phyloP scores from a whole-genome alignment of 2,888 invertebrate genomes.

The Athalia cordata region DNA sequence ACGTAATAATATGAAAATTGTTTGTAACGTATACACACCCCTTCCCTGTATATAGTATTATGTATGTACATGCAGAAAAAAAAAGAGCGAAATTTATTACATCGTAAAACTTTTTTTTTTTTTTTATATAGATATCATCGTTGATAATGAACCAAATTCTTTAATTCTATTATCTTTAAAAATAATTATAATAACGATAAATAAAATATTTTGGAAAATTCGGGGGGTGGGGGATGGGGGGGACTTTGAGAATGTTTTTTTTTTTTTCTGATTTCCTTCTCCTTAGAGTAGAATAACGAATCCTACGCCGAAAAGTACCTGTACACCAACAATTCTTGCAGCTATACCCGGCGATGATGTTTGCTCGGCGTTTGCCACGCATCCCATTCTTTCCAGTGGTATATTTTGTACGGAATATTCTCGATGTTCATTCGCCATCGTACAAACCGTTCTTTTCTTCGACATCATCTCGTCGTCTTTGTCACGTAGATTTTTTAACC shows the following conservation, averaged over 20 bases:
- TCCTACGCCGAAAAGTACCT: conserved; percentile 1
- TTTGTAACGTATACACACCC: too few species aligned
- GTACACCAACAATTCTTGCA: conserved; percentile 30
- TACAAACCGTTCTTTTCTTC: conserved; percentile 89
- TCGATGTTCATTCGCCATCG: conserved; percentile 86
- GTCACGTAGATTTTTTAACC: conserved; percentile 85
- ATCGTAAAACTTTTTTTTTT: too few species aligned
- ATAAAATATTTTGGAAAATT: too few species aligned
- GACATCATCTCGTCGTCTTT: conserved; percentile 92
- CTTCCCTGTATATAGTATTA: too few species aligned
- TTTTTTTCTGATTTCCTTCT: not conserved
- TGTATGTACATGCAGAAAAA: too few species aligned
- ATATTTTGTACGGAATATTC: conserved; percentile 89
- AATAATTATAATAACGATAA: too few species aligned
- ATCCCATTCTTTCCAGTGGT: conserved; percentile 89
- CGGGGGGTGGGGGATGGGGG: too few species aligned
- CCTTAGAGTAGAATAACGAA: conserved; percentile 9
- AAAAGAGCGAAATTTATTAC: too few species aligned
- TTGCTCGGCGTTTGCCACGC: conserved; percentile 78
- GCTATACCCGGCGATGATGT: conserved; percentile 54
- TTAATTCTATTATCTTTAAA: too few species aligned
- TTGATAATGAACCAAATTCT: too few species aligned
- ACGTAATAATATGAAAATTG: too few species aligned
- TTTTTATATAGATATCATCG: too few species aligned
- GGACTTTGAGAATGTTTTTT: not conserved